Evolutionary conservation across 2,797 vertebrate species (phyloP).

Genomic region (Gymnothorax reevesii): DNA sequence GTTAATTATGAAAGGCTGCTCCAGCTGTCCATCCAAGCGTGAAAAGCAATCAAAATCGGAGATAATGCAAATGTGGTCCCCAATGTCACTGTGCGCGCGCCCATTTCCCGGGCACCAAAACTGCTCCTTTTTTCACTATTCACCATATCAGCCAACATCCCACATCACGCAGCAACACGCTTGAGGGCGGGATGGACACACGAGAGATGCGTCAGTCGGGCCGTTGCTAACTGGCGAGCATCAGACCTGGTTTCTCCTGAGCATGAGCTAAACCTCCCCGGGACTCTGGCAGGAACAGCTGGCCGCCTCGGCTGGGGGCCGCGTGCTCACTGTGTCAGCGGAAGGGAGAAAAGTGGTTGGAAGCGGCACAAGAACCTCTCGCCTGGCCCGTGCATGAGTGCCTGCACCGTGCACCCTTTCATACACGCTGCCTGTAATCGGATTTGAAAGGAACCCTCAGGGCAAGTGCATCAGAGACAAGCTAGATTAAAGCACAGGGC

Average conservation of each 20-base stretch:
- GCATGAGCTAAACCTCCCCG: conserved; percentile 41
- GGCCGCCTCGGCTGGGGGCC: conserved; percentile 33
- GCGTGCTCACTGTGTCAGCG: conserved; percentile 31
- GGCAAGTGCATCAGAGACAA: conserved; percentile 29
- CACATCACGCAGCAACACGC: not conserved
- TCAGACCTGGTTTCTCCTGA: conserved; percentile 22
- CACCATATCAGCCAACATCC: not conserved
- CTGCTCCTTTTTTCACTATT: not conserved
- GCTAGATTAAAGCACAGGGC: conserved; percentile 27
- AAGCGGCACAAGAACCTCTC: not conserved
- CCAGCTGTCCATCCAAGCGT: conserved; percentile 37
- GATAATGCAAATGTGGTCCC: conserved; percentile 7
- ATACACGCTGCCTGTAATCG: conserved; percentile 31
- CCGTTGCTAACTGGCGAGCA: not conserved
- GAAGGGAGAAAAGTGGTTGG: not conserved
- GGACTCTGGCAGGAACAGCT: conserved; percentile 31
- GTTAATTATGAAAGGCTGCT: conserved; percentile 45
- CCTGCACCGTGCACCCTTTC: conserved; percentile 17
- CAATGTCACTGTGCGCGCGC: not conserved
- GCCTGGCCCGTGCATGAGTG: conserved; percentile 6
- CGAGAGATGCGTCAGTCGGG: not conserved
- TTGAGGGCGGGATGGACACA: not conserved
- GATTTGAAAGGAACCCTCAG: conserved; percentile 36
- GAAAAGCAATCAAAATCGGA: conserved; percentile 39
- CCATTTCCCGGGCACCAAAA: not conserved